Base-by-base conservation (phyloP, 2,888 invertebrate genomes). In the Plagodis pulveraria region DNA sequence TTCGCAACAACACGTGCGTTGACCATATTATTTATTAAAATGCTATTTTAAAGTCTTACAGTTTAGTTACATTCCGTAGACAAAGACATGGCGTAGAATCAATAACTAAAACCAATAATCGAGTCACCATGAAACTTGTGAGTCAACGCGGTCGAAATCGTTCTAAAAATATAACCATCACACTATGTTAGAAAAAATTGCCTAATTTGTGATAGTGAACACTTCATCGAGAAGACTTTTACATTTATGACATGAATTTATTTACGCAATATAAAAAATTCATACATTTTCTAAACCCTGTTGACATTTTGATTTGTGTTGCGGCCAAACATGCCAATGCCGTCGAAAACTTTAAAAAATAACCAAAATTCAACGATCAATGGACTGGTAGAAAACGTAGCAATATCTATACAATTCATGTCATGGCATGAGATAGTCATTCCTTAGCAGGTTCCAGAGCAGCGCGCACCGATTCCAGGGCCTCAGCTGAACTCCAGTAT, bases 401-500 rank as follows among this genome's bases (percentile, higher is more conserved):
- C 10, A 46, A 42, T 36, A 42, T 45, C 32, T 45, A 11, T 38
- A 52, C 11, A 40, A 40, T 46, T 53, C 12, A 46, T 43, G 36
- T 35, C 22, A 38, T 10, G 8, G 22, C 49, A 35, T n/a, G 7
- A 47, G 34, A 40, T 44, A 44, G 22, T 56, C 48, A 56, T 45
- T 59, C 58, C 42, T 63, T 60, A 50, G 54, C 66, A 46, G 48
- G 32, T 12, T 60, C 50, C 32, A 52, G 49, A 45, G 45, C 53
- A 6, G 81, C 77, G 53, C 84, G 80, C 35, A 90, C 65, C 47
- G 80, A 59, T 53, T 84, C 93, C 79, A 96, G 96, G 70, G 96
- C 97, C 73, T 96, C 96, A 0, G 89, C 77, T 2, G 96, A 95
- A 63, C 94, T 94, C 97, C 97, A 97, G 75, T 96, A 95, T 66